A percentile compares a stretch with the other conserved stretches of the same genome.
Evolutionary conservation across 2,888 invertebrate genomes (phyloP).

Genomic region (Caenorhabditis wallacei): DNA sequence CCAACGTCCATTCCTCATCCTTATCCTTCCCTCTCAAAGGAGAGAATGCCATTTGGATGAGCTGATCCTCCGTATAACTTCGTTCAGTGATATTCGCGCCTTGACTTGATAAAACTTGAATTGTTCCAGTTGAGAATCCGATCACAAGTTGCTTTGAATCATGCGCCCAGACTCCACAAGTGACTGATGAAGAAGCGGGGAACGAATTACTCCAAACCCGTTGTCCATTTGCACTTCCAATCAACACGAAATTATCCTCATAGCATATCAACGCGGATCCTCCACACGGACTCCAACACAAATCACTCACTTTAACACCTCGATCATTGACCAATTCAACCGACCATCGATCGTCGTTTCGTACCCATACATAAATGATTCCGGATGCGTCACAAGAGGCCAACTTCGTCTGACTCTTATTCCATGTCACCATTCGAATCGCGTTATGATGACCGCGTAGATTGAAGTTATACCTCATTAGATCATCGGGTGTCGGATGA

Average conservation of each 20-base stretch:
- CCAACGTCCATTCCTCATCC: conserved; percentile 78
- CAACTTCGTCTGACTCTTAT: conserved; percentile 97
- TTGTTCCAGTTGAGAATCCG: conserved; percentile 77
- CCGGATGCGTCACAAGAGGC: conserved; percentile 95
- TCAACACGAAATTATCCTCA: conserved; percentile 97
- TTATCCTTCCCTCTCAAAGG: conserved; percentile 49
- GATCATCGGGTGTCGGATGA: conserved; percentile 65
- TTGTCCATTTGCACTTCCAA: conserved; percentile 86
- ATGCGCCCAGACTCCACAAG: conserved; percentile 98
- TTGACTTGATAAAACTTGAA: conserved; percentile 78
- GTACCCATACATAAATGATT: conserved; percentile 99
- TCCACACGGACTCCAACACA: conserved; percentile 99
- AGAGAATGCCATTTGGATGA: conserved; percentile 76
- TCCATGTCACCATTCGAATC: conserved; percentile 90
- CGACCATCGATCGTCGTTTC: conserved; percentile 98
- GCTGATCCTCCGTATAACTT: conserved; percentile 68
- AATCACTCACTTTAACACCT: conserved; percentile 96
- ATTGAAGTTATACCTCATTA: conserved; percentile 89
- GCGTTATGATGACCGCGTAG: conserved; percentile 91
- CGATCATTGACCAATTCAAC: conserved; percentile 99
- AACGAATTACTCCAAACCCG: conserved; percentile 98
- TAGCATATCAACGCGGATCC: conserved; percentile 98
- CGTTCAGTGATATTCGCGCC: conserved; percentile 79
- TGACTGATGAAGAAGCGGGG: conserved; percentile 87
- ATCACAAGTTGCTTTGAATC: conserved; percentile 90